phyloP scores from a whole-genome alignment of 2,113 vertebrate genomes.

The Dasyurus viverrinus region DNA sequence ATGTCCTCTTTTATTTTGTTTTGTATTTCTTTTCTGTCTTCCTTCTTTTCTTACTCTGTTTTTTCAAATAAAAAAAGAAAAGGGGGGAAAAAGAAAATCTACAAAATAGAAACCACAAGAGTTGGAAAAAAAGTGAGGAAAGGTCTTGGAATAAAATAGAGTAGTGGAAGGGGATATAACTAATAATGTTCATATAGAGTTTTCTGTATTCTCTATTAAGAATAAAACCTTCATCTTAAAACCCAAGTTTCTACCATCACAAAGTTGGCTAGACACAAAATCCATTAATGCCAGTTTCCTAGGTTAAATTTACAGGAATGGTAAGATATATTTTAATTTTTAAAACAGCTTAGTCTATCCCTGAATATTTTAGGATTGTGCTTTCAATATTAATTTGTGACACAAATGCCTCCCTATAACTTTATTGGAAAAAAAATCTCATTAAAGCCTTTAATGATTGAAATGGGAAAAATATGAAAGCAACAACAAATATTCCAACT shows the following conservation, averaged over 20 bases:
- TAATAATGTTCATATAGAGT: neutral
- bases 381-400: neutral
- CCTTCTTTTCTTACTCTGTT: too few relatives aligned
- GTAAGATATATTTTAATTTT: neutral
- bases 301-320: neutral
- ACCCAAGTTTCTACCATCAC: neutral
- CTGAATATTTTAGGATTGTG: neutral
- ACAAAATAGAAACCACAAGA: neutral
- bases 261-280: neutral
- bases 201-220: too few relatives aligned
- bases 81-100: neutral
- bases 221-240: neutral
- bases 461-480: neutral
- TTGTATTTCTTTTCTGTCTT: too few relatives aligned
- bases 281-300: neutral
- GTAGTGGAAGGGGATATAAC: neutral
- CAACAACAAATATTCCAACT: neutral
- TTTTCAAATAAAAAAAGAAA: too few relatives aligned
- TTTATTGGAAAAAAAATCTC: neutral
- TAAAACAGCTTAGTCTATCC: neutral
- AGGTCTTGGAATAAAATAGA: neutral
- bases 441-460: conserved; percentile 13
- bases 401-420: neutral
- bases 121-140: neutral
- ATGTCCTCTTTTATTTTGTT: too few relatives aligned